These are phyloP conservation scores for Phrynocephalus vlangalii DNA, from an alignment of 2,797 vertebrate species.

Conservation along the genomic window DNA sequence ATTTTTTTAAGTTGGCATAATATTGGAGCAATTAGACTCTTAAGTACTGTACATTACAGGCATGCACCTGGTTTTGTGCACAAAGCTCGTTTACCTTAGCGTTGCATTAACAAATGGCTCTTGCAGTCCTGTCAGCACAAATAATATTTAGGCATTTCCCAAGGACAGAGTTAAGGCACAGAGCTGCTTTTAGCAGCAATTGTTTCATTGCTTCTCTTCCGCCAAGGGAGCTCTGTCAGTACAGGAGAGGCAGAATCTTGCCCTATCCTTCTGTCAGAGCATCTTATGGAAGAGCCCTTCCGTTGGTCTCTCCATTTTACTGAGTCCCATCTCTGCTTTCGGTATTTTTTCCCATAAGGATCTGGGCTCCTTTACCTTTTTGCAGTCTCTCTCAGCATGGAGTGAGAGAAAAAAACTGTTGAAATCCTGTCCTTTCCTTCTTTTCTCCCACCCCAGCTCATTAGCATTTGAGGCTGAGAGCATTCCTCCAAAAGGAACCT, in stretches of 20 bases:
- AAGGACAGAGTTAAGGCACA: constrained; percentile 55
- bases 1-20: constrained; percentile 19
- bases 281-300: background rate
- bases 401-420: background rate
- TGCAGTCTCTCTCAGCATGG: background rate
- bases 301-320: too few species aligned
- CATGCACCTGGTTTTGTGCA: constrained; percentile 31
- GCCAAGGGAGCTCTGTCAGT: constrained; percentile 49
- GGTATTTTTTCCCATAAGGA: background rate
- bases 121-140: constrained; percentile 53
- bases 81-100: constrained; percentile 37
- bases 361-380: background rate
- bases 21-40: constrained; percentile 43
- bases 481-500: constrained; percentile 6
- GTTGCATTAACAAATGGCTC: constrained; percentile 43
- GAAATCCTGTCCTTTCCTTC: background rate
- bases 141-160: constrained; percentile 55
- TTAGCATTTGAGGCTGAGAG: constrained; percentile 21
- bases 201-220: constrained; percentile 54
- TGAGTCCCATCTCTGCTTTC: background rate
- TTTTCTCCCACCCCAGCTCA: background rate
- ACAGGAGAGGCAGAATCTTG: background rate
- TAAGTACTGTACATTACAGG: background rate
- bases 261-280: background rate
- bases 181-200: constrained; percentile 56